Conservation (phyloP, 2,888 invertebrate genomes). For the Neoaliturus tenellus region DNA sequence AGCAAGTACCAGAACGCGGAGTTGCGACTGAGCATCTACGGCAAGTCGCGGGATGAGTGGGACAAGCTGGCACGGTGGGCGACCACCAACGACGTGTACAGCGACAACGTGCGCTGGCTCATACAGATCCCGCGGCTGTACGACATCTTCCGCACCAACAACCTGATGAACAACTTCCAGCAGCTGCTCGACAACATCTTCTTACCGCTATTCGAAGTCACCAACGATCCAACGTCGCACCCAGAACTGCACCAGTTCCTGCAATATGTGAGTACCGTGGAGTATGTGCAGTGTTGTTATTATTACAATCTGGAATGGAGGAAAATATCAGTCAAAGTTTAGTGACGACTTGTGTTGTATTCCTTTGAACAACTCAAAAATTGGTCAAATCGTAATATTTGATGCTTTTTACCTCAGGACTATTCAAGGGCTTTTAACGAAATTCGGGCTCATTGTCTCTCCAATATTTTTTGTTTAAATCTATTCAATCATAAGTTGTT, state of each 20-base stretch:
- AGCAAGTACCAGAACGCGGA: conserved; percentile 99
- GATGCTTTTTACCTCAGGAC: too few species aligned
- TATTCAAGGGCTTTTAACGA: too few species aligned
- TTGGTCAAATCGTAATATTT: too few species aligned
- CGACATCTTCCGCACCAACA: conserved; percentile 98
- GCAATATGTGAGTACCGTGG: conserved; percentile 80
- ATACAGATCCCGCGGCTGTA: conserved; percentile 98
- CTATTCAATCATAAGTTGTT: too few species aligned
- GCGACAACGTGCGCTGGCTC: conserved; percentile 97
- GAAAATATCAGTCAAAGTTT: too few species aligned
- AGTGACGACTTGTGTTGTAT: too few species aligned
- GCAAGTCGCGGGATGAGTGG: conserved; percentile 96
- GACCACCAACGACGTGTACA: conserved; percentile 93
- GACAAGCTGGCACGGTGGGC: conserved; percentile 98
- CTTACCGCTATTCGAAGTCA: conserved; percentile 96
- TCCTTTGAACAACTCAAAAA: too few species aligned
- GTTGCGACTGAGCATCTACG: conserved; percentile 96
- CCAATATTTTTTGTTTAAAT: too few species aligned
- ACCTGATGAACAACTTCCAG: conserved; percentile 96
- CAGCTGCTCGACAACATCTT: conserved; percentile 97
- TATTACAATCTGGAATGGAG: too few species aligned
- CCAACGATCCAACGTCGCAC: conserved; percentile 93
- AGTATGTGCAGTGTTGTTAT: too few species aligned
- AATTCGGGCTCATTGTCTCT: too few species aligned
- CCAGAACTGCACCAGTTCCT: conserved; percentile 94